A percentile compares a stretch with the other conserved stretches of the same genome.
phyloP scores from a whole-genome alignment of 2,113 vertebrate genomes.

The Oncorhynchus kisutch region DNA sequence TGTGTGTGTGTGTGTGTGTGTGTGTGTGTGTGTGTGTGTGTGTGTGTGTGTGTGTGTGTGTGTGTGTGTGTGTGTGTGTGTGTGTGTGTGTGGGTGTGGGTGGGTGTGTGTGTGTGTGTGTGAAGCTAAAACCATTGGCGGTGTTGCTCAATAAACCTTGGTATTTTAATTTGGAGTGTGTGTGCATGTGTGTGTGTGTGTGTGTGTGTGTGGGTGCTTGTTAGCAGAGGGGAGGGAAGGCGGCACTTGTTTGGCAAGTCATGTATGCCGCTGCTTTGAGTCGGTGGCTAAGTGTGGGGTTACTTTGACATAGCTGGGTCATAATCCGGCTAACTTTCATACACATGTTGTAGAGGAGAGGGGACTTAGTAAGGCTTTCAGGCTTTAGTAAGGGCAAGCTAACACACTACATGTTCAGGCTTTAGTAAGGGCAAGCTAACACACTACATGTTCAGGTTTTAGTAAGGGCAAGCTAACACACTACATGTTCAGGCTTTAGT shows the following conservation, averaged over 20 bases:
- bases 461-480: slow-evolving; percentile 31
- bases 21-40: too few species aligned
- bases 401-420: slow-evolving; percentile 26
- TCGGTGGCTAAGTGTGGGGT: slow-evolving; percentile 50
- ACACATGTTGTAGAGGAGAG: slow-evolving; percentile 57
- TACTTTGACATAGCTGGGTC: slow-evolving; percentile 62
- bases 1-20: background rate
- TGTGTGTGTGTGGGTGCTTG: slow-evolving; percentile 17
- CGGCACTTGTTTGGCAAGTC: slow-evolving; percentile 54
- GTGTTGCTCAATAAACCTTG: slow-evolving; percentile 68
- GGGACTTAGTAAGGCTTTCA: slow-evolving; percentile 32
- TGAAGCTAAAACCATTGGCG: slow-evolving; percentile 75
- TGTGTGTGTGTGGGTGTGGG: slow-evolving; percentile 8
- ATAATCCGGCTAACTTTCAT: slow-evolving; percentile 63
- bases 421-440: slow-evolving; percentile 41
- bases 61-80: too few species aligned
- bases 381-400: slow-evolving; percentile 44
- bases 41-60: too few species aligned
- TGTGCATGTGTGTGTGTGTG: background rate
- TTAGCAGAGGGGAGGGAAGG: slow-evolving; percentile 29
- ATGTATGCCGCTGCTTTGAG: slow-evolving; percentile 50
- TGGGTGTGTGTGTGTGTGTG: slow-evolving; percentile 34
- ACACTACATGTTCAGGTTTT: slow-evolving; percentile 35
- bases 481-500: slow-evolving; percentile 25
- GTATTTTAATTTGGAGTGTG: slow-evolving; percentile 71